phyloP scores from a whole-genome alignment of 1,140 invertebrate genomes.

The Grapholita molesta region DNA sequence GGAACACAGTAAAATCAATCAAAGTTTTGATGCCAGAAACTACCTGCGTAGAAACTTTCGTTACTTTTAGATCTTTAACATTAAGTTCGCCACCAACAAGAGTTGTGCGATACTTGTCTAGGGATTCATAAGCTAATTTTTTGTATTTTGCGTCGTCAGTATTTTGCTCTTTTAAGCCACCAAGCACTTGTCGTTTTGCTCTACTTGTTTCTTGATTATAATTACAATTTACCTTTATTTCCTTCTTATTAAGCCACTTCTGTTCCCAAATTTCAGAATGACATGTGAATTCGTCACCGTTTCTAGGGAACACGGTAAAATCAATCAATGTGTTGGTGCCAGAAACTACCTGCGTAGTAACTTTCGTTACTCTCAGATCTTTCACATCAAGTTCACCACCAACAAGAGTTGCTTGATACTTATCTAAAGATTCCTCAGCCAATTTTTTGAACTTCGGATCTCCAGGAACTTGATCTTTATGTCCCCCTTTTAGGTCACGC shows the following conservation, averaged over 20 bases:
- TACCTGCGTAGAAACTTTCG: slow-evolving; percentile 11
- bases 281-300: slow-evolving; percentile 19
- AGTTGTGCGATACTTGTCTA: slow-evolving; percentile 1
- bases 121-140: slow-evolving; percentile 18
- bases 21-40: slow-evolving; percentile 12
- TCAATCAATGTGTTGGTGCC: slow-evolving; percentile 21
- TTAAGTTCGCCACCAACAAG: neutral
- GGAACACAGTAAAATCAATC: slow-evolving; percentile 14
- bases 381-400: slow-evolving; percentile 6
- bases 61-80: neutral
- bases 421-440: slow-evolving; percentile 10
- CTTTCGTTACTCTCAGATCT: slow-evolving; percentile 15
- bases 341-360: slow-evolving; percentile 24
- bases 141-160: slow-evolving; percentile 1
- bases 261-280: slow-evolving; percentile 30
- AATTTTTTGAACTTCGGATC: neutral
- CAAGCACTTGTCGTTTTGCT: neutral
- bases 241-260: slow-evolving; percentile 34
- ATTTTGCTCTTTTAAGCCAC: slow-evolving; percentile 7
- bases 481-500: neutral
- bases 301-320: slow-evolving; percentile 18
- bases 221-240: slow-evolving; percentile 24
- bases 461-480: neutral
- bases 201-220: neutral
- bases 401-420: neutral